A percentile compares a stretch with the other conserved stretches of the same genome.
Conservation (phyloP, 2,888 invertebrate species). For the Tipula unca region DNA sequence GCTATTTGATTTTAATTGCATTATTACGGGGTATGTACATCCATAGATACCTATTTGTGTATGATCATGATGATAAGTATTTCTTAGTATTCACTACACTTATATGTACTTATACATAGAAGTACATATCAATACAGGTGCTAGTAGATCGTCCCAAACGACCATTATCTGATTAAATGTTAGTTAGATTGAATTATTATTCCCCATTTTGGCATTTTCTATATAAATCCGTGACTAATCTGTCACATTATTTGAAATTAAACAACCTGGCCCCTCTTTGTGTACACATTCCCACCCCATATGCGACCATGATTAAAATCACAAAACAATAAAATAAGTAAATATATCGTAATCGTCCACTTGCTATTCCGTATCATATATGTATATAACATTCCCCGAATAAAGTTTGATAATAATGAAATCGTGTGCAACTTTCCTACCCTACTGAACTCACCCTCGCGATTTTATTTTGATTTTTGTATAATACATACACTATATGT, state of each 20-base stretch:
- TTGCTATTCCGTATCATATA: not conserved
- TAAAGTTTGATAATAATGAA: not conserved
- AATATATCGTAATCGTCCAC: not conserved
- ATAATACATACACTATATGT: not conserved
- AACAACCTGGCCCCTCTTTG: not conserved
- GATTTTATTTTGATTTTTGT: not conserved
- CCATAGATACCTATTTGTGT: not conserved
- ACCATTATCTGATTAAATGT: not conserved
- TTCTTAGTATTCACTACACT: not conserved
- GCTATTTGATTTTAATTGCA: not conserved
- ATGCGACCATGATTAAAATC: not conserved
- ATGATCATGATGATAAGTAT: not conserved
- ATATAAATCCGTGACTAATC: conserved; percentile 8
- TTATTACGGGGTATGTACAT: not conserved
- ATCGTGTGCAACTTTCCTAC: not conserved
- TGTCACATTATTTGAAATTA: not conserved
- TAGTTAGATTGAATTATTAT: not conserved
- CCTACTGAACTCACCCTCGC: not conserved
- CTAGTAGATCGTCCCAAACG: not conserved
- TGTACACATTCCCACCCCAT: not conserved
- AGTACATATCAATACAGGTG: not conserved
- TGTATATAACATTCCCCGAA: not conserved
- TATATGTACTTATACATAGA: not conserved
- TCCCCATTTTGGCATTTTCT: not conserved
- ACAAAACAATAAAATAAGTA: conserved; percentile 14